Conservation (phyloP, 1,140 invertebrate genomes). For the Idris sp. region DNA sequence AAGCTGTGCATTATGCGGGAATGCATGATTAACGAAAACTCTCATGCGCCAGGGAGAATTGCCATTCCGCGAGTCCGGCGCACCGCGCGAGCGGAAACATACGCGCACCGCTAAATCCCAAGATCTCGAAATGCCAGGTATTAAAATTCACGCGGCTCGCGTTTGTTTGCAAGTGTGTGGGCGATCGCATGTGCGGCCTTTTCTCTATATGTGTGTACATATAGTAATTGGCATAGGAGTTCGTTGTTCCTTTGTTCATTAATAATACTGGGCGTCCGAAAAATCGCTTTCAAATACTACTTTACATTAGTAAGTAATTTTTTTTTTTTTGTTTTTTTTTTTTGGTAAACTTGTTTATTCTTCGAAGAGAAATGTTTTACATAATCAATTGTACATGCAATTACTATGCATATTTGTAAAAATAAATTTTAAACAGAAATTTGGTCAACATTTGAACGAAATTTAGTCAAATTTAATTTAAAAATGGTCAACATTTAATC, state of each 20-base stretch:
- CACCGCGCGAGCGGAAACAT: slow-evolving; percentile 29
- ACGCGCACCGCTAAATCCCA: slow-evolving; percentile 33
- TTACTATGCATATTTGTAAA: too few species aligned
- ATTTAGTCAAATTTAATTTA: too few species aligned
- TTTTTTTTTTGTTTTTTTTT: too few species aligned
- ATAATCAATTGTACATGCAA: too few species aligned
- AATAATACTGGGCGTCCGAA: slow-evolving; percentile 18
- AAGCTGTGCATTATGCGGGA: slow-evolving; percentile 40
- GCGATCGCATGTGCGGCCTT: slow-evolving; percentile 13
- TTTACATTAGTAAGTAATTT: too few species aligned
- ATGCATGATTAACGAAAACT: slow-evolving; percentile 60
- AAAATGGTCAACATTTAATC: too few species aligned
- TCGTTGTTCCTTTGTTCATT: slow-evolving; percentile 32
- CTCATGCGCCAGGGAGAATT: slow-evolving; percentile 47
- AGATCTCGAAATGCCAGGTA: slow-evolving; percentile 46
- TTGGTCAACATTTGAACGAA: too few species aligned
- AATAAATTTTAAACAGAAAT: too few species aligned
- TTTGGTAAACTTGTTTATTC: too few species aligned
- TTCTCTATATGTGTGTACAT: too few species aligned
- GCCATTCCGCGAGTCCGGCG: slow-evolving; percentile 9
- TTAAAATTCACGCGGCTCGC: slow-evolving; percentile 50
- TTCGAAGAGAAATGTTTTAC: too few species aligned
- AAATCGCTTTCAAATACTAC: background rate
- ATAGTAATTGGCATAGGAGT: slow-evolving; percentile 36
- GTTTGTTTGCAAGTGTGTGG: slow-evolving; percentile 19